phyloP scores from a whole-genome alignment of 2,113 vertebrate genomes.

The Aphyosemion australe region DNA sequence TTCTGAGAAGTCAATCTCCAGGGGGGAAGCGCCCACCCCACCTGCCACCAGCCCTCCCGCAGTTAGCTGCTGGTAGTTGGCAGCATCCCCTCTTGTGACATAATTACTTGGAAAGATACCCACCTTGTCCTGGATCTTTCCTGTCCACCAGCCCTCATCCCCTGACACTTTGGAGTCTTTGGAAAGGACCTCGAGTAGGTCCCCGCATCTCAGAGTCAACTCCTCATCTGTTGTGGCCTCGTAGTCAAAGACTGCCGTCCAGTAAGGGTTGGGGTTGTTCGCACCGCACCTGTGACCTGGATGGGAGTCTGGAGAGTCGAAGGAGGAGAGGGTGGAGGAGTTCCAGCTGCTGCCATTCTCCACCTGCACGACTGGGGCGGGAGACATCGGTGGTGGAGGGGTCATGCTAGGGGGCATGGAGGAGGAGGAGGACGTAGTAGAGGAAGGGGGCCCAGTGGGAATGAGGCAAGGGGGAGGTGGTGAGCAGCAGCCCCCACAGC shows the following conservation, averaged over 20 bases:
- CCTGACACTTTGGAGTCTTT: constrained; percentile 90
- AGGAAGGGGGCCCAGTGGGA: constrained; percentile 51
- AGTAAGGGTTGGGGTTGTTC: constrained; percentile 76
- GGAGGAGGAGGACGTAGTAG: constrained; percentile 57
- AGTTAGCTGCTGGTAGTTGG: constrained; percentile 73
- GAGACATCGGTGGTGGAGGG: constrained; percentile 60
- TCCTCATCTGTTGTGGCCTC: constrained; percentile 91
- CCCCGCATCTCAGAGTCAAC: constrained; percentile 86
- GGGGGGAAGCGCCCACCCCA: constrained; percentile 75
- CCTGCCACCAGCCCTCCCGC: constrained; percentile 65
- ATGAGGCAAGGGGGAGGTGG: constrained; percentile 69
- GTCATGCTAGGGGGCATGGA: constrained; percentile 64
- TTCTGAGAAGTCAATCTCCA: constrained; percentile 87
- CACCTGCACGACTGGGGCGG: constrained; percentile 51
- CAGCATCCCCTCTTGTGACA: constrained; percentile 78
- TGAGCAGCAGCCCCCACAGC: constrained; percentile 78
- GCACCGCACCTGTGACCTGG: constrained; percentile 51
- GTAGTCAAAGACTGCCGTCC: constrained; percentile 91
- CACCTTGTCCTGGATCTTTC: constrained; percentile 88
- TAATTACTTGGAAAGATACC: constrained; percentile 93
- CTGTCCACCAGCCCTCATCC: constrained; percentile 94
- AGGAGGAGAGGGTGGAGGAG: constrained; percentile 73
- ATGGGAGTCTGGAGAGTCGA: constrained; percentile 75
- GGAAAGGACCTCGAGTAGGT: constrained; percentile 89
- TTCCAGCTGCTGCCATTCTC: constrained; percentile 83